These are phyloP conservation scores for Meleagris gallopavo DNA, from an alignment of 2,113 vertebrate genomes.

Conservation along the genomic window DNA sequence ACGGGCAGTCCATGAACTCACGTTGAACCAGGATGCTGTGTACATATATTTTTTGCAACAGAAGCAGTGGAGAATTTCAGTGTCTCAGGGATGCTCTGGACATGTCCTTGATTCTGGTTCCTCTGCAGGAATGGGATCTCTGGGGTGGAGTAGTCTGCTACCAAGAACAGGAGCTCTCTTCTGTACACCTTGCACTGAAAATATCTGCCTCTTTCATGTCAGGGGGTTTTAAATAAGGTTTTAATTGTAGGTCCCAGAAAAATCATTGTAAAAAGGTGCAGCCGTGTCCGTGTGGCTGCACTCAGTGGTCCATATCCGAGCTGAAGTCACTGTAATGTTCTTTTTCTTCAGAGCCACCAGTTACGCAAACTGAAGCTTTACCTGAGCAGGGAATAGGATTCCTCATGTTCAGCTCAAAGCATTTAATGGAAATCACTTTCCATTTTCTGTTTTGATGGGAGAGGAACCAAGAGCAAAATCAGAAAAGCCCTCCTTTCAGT, in stretches of 20 bases:
- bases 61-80: not conserved
- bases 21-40: fast-evolving
- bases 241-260: not conserved
- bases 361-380: constrained; percentile 11
- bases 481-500: not conserved
- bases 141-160: not conserved
- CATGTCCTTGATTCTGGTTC: fast-evolving
- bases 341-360: not conserved
- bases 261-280: not conserved
- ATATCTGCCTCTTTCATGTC: fast-evolving
- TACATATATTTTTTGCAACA: fast-evolving
- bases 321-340: not conserved
- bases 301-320: not conserved
- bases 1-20: fast-evolving
- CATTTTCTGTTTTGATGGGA: not conserved
- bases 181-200: fast-evolving
- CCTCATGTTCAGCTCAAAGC: not conserved
- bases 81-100: not conserved
- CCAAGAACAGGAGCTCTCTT: fast-evolving
- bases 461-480: not conserved
- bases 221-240: fast-evolving
- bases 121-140: not conserved
- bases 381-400: not conserved
- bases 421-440: not conserved
- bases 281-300: fast-evolving